phyloP scores from a whole-genome alignment of 2,888 invertebrate genomes.

The Urechis unicinctus region DNA sequence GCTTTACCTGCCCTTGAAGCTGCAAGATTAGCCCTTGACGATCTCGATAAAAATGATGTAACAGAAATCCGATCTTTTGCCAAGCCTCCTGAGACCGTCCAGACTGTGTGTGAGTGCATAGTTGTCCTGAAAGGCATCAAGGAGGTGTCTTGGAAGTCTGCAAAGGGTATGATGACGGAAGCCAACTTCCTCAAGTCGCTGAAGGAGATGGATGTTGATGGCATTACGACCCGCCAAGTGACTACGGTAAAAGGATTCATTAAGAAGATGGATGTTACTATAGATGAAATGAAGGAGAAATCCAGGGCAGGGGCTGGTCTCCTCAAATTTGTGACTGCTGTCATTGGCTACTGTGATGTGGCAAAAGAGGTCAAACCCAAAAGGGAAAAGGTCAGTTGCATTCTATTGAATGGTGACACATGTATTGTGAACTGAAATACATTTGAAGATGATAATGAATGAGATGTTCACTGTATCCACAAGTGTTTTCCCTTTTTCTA shows the following conservation, averaged over 20 bases:
- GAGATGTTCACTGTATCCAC: neutral
- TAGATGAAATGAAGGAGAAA: conserved; percentile 76
- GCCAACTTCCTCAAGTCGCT: conserved; percentile 72
- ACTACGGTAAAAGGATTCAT: conserved; percentile 35
- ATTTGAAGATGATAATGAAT: neutral
- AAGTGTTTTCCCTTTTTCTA: conserved; percentile 14
- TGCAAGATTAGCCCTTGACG: conserved; percentile 71
- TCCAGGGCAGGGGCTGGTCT: conserved; percentile 82
- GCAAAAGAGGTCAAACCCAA: conserved; percentile 65
- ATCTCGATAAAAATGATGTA: conserved; percentile 82
- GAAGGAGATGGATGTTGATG: conserved; percentile 73
- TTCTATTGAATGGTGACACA: neutral
- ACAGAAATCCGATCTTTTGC: conserved; percentile 85
- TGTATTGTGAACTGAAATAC: too few species aligned
- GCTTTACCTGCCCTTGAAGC: conserved; percentile 80
- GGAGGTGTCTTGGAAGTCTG: conserved; percentile 84
- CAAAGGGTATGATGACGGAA: conserved; percentile 88
- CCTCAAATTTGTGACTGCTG: conserved; percentile 77
- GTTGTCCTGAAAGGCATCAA: conserved; percentile 75
- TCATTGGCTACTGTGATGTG: conserved; percentile 82
- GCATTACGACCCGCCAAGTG: conserved; percentile 44
- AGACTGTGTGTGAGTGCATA: conserved; percentile 82
- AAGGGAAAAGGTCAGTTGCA: conserved; percentile 58
- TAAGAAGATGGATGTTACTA: conserved; percentile 46
- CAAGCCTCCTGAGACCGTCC: conserved; percentile 83